phyloP scores from a whole-genome alignment of 2,888 invertebrate genomes.

The Gonocerus acuteangulatus region DNA sequence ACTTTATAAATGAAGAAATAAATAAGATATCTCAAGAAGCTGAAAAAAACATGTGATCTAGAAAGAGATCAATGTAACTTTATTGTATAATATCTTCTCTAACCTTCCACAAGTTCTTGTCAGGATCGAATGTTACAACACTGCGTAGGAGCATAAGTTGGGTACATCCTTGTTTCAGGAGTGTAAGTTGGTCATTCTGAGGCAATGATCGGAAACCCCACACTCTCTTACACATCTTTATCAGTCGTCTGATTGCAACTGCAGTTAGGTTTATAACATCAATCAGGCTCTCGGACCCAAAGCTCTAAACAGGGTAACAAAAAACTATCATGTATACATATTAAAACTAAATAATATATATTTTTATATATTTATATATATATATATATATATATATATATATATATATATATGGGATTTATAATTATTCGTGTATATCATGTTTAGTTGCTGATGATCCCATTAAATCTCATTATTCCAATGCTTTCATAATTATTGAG shows the following conservation, averaged over 20 bases:
- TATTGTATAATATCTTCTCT: too few species aligned
- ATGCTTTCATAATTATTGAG: too few species aligned
- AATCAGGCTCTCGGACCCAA: constrained; percentile 50
- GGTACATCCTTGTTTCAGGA: constrained; percentile 87
- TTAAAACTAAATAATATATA: not conserved
- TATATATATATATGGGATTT: too few species aligned
- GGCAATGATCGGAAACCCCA: constrained; percentile 84
- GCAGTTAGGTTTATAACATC: constrained; percentile 87
- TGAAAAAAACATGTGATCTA: too few species aligned
- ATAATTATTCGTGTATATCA: too few species aligned
- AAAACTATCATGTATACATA: too few species aligned
- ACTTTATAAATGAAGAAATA: too few species aligned
- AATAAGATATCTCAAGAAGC: too few species aligned
- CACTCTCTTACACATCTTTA: constrained; percentile 53
- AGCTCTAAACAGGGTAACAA: constrained; percentile 5
- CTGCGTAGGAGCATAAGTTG: constrained; percentile 94
- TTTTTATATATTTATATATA: not conserved
- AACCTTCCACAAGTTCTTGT: constrained; percentile 85
- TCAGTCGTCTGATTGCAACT: constrained; percentile 75
- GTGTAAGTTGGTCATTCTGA: constrained; percentile 83
- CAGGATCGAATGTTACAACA: constrained; percentile 83
- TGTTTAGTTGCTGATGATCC: too few species aligned
- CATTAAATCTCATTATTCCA: too few species aligned
- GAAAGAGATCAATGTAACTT: too few species aligned
- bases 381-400: not conserved